Base-by-base conservation (phyloP, 2,888 invertebrate species). In the Cephus nigrinus region DNA sequence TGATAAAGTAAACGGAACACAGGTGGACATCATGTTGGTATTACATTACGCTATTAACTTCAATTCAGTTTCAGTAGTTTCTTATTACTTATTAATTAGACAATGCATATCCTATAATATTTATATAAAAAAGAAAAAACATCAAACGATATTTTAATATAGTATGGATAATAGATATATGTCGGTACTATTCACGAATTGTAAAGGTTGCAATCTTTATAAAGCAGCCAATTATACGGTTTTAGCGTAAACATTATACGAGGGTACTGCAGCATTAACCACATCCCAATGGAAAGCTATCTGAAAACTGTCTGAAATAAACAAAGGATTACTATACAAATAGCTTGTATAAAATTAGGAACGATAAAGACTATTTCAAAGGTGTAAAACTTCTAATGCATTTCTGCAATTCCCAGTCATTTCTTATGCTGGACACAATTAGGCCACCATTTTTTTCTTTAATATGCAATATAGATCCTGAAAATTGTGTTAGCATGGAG, bases 271-370 rank as follows among this genome's bases (percentile, higher is more conserved):
- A 90, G 87, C 87, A 89, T 88, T 88, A 89, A 89, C 89, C 87
- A 86, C 87, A 85, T 90, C 89, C 90, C 87, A 88, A 87, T 89
- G 90, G 89, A 90, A 91, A 91, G 89, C 90, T 91, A 91, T 90
- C 89, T 90, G 90, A 90, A 91, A 91, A 91, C 90, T 89, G 90
- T 91, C 90, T 90, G 90, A 90, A 91, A 91, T 91, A 90, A 90
- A 91, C 85, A 90, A 88, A 90, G 82, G 85, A 90, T 90, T 89
- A 88, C 87, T 87, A 86, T 86, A 88, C 88, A 86, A 86, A 87
- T 15, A 33, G 71, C 9, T 71, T 71, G 32, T 12, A 71, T 33
- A 33, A n/a, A 71, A 31, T 33, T 31, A 71, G 32, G 30, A 12
- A 23, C 31, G 71, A 31, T 32, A 71, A 33, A 71, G 71, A 71